Evolutionary conservation across 2,888 invertebrate genomes (phyloP), one percentile per base, ranked within the genome.

Genomic region (Drosophila mayaguana): DNA sequence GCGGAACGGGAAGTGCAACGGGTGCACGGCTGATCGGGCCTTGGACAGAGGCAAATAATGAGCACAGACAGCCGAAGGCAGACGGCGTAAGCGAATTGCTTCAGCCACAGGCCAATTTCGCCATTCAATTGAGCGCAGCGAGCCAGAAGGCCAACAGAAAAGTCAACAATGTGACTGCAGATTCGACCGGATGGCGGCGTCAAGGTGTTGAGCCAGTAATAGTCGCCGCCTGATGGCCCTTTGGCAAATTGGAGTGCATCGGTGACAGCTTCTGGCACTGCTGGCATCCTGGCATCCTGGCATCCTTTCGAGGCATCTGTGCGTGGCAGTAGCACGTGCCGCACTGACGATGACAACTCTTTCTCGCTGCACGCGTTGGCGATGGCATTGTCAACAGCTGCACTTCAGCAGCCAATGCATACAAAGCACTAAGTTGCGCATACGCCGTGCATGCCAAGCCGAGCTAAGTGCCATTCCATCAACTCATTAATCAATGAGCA

Each of bases 401-500:
- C 78, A 68, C 60, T 78, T 65, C 40, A 61, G 63, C 64, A 62
- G 67, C 20, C 63, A 64, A 34, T 68, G 68, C 78, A 66, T 63
- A 61, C 63, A 80, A 68, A 63, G 34, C 45, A 22, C 25, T 45
- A 53, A 60, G 84, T 73, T 63, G 70, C 70, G 73, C 63, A 87
- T 80, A 80, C 75, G 75, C 48, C 69, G 63, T 59, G 64, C 48
- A 75, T 63, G 67, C 63, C 67, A 45, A 53, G 36, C 32, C 42
- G 18, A 38, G 36, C 46, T 50, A 59, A 62, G 57, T 59, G 66
- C 40, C 63, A 36, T 14, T 25, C 40, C 68, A 50, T 60, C 56
- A 71, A 59, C 55, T 65, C 79, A 84, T 84, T 85, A 85, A 88
- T 88, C 84, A 84, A 72, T 65, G 46, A 50, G n/a, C 28, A 25